A percentile compares a stretch with the other conserved stretches of the same genome.
These are phyloP conservation scores for Leiothrix lutea DNA, from an alignment of 2,113 vertebrate genomes.

Conservation along the genomic window DNA sequence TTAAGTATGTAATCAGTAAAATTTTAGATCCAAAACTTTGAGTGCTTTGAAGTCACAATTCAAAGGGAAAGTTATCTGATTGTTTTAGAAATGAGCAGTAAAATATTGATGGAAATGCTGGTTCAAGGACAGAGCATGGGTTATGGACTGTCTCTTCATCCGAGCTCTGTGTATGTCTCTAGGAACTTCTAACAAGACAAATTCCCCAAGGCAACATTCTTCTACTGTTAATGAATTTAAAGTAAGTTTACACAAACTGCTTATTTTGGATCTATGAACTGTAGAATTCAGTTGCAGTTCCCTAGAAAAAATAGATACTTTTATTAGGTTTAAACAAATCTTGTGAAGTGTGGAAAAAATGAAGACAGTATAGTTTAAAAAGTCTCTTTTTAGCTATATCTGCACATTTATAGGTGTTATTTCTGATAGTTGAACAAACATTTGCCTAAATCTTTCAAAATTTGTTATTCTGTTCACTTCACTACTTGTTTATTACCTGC, in stretches of 20 bases:
- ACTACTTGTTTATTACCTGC: neutral
- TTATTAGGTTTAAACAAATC: neutral
- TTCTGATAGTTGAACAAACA: neutral
- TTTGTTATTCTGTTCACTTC: neutral
- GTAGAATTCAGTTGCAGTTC: neutral
- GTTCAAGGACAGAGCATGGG: neutral
- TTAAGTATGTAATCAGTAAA: neutral
- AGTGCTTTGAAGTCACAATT: slow-evolving; percentile 33
- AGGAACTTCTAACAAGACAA: neutral
- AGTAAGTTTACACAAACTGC: neutral
- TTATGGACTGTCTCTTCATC: neutral
- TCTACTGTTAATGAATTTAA: neutral
- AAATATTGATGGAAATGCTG: neutral
- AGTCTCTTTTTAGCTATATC: neutral
- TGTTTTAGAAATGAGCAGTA: neutral
- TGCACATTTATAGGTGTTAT: neutral
- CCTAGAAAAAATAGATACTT: neutral
- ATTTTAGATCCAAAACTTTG: neutral
- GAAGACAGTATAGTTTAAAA: neutral
- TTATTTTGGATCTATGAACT: neutral
- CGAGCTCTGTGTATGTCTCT: neutral
- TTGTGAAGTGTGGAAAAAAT: neutral
- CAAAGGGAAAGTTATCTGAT: slow-evolving; percentile 3
- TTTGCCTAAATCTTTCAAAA: neutral
- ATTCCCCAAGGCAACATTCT: neutral